Evolutionary conservation across 2,888 invertebrate species (phyloP), one percentile per base, ranked within the genome.

Genomic region (Abrostola triplasia): DNA sequence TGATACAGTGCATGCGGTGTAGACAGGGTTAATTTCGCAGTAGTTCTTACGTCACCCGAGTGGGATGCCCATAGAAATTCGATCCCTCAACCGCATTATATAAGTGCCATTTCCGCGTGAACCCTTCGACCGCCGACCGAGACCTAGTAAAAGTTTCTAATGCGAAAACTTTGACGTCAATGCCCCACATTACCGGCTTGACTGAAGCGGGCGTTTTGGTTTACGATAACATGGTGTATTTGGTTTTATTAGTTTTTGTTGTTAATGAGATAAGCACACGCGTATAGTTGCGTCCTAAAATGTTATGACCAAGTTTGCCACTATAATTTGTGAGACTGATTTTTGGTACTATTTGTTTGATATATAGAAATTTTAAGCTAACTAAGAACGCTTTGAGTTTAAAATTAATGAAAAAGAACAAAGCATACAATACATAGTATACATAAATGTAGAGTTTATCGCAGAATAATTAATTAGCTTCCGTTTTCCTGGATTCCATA

Each of bases 121-220:
- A 44, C 80, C 64, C 36, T 24, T 48, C 12, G 52, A 76, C 77
- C 76, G 69, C 73, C 88, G 92, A 90, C 92, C 92, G 86, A 92
- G 91, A 92, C 92, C 92, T 87, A 91, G 87, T 90, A 85, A 79
- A 47, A 85, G 85, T 87, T 85, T 78, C 84, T 90, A 91, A 91
- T 90, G 88, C 83, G 88, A 90, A 90, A 92, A 92, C 84, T 92
- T 91, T 92, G 90, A 93, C 92, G 93, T 92, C 92, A 92, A 73
- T 83, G 84, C 60, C 83, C 84, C 79, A 88, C 78, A 88, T 88
- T 82, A 72, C 79, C 67, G 64, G 79, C 67, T 70, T 67, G 64
- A 62, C 62, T 75, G 72, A 76, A 75, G 73, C 74, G 49, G 66
- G 66, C 59, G 68, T 57, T 77, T 62, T 42, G 60, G 63, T 67